Conservation (phyloP, 1,140 invertebrate genomes). For the Microplitis mediator region DNA sequence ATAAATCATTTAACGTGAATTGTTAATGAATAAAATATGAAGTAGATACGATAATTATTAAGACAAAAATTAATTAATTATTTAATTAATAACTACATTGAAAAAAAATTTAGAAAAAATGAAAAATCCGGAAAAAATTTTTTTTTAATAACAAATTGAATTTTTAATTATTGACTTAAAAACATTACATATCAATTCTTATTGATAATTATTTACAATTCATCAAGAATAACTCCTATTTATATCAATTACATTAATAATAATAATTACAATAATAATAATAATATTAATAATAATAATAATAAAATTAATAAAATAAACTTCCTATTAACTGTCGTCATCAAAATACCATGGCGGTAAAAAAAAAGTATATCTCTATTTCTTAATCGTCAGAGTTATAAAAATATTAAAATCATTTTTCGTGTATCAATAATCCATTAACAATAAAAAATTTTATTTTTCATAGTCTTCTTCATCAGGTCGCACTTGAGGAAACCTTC, state of each 20-base stretch:
- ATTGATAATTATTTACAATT: constrained; percentile 9
- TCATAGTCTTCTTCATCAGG: constrained; percentile 59
- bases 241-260: neutral
- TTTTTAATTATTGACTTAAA: neutral
- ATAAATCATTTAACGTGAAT: constrained; percentile 6
- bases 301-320: too few species aligned
- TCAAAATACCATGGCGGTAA: neutral
- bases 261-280: too few species aligned
- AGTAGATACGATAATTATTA: neutral
- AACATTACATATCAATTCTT: neutral
- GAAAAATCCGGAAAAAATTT: neutral
- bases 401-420: too few species aligned
- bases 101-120: neutral
- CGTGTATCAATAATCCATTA: too few species aligned
- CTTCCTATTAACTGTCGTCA: neutral
- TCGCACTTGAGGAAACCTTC: constrained; percentile 58
- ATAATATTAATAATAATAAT: neutral
- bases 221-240: neutral
- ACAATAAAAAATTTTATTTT: neutral
- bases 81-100: neutral
- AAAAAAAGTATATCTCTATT: too few species aligned
- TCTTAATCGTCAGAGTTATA: too few species aligned
- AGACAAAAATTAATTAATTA: neutral
- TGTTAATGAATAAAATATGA: neutral
- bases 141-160: neutral